These are phyloP conservation scores for Arremon brunneinucha DNA, from an alignment of 2,797 vertebrate species.

Conservation along the genomic window DNA sequence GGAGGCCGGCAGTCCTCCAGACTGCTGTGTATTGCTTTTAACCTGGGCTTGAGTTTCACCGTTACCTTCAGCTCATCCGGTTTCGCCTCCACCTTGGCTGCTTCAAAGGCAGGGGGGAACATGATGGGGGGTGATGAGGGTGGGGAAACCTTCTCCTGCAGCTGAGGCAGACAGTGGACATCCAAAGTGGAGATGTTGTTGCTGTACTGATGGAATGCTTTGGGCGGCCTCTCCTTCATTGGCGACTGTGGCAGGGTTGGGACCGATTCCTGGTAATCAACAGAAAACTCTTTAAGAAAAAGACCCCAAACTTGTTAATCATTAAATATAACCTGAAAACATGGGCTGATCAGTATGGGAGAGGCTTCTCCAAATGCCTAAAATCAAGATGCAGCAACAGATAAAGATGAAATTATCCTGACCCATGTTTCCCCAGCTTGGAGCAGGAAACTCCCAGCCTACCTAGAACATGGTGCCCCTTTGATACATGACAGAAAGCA, in stretches of 20 bases:
- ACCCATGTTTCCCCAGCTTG: not conserved
- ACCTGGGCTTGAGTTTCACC: conserved; percentile 90
- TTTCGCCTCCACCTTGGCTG: conserved; percentile 82
- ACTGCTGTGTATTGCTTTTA: conserved; percentile 80
- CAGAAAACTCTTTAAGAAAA: not conserved
- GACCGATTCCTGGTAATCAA: conserved; percentile 75
- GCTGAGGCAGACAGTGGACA: conserved; percentile 91
- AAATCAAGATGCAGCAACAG: not conserved
- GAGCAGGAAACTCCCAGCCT: not conserved
- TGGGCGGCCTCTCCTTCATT: conserved; percentile 80
- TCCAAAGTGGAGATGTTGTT: conserved; percentile 95
- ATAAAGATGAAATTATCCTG: not conserved
- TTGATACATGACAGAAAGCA: not conserved
- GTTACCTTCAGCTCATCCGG: conserved; percentile 92
- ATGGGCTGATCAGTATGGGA: not conserved
- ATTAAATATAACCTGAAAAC: not conserved
- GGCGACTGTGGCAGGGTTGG: conserved; percentile 77
- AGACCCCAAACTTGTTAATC: not conserved
- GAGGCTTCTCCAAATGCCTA: not conserved
- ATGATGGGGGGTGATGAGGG: conserved; percentile 83
- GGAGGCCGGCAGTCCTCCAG: conserved; percentile 85
- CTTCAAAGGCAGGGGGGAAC: conserved; percentile 83
- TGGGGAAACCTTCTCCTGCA: conserved; percentile 86
- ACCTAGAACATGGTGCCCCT: not conserved
- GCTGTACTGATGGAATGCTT: conserved; percentile 90